Percentiles rank a stretch among this genome's conserved stretches.
phyloP scores from a whole-genome alignment of 2,113 vertebrate genomes.

The Eonycteris spelaea region DNA sequence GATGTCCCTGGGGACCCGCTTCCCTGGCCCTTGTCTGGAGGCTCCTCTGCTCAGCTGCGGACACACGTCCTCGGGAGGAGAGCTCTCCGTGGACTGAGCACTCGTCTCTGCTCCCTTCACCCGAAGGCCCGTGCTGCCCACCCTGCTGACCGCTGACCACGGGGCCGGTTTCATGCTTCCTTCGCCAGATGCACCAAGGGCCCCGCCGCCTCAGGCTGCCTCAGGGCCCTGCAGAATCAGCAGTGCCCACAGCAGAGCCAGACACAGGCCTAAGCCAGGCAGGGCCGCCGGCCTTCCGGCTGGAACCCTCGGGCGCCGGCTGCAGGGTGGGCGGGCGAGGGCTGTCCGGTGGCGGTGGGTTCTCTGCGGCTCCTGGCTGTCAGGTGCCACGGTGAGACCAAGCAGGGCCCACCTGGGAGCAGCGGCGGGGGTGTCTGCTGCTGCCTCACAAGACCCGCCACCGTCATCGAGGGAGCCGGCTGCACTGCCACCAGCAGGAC shows the following conservation, averaged over 20 bases:
- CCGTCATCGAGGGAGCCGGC: accelerated
- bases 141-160: accelerated
- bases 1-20: neutral
- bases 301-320: neutral
- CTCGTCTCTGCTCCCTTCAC: accelerated
- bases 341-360: neutral
- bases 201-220: neutral
- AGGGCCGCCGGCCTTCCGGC: neutral
- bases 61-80: neutral
- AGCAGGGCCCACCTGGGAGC: neutral
- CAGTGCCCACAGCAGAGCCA: neutral
- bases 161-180: neutral
- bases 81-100: neutral
- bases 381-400: accelerated
- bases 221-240: neutral
- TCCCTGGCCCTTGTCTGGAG: neutral
- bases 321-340: neutral
- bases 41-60: neutral
- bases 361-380: accelerated
- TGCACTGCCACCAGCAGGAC: accelerated
- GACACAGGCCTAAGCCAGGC: neutral
- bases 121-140: neutral
- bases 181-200: neutral
- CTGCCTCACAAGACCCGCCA: accelerated
- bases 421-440: accelerated